Evolutionary conservation across 2,797 vertebrate species (phyloP).

Genomic region (Paguma larvata): DNA sequence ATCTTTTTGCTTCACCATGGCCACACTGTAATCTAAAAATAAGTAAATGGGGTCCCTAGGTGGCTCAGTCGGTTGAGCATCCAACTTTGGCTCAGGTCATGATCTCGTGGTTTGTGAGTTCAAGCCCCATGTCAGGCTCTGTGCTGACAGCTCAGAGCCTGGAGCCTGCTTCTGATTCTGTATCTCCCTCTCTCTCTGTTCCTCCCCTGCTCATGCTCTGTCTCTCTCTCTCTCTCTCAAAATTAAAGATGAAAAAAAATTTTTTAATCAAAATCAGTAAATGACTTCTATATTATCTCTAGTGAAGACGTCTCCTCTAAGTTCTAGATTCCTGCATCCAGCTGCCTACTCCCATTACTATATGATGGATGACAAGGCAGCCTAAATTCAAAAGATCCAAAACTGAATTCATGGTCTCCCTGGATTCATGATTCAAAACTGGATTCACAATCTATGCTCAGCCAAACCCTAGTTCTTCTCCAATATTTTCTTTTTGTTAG

Average conservation of each 20-base stretch:
- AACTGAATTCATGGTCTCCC: not conserved
- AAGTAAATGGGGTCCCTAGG: not conserved
- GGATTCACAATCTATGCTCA: not conserved
- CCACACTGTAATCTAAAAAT: not conserved
- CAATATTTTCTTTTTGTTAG: not conserved
- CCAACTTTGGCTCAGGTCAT: no score
- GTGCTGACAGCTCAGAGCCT: no score
- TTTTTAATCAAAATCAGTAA: not conserved
- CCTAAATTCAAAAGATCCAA: not conserved
- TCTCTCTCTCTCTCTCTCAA: no score
- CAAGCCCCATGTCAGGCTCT: no score
- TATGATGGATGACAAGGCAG: not conserved
- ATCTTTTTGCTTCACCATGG: not conserved
- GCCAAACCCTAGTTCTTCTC: not conserved
- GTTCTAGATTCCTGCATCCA: not conserved
- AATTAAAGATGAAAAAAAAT: no score
- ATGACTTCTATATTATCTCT: not conserved
- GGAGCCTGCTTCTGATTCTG: no score
- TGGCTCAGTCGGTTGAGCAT: no score
- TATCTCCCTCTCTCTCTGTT: no score
- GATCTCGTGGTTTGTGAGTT: no score
- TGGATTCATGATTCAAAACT: not conserved
- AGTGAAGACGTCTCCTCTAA: not conserved
- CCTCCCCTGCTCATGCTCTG: no score
- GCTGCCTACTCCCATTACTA: not conserved